Evolutionary conservation across 2,888 invertebrate genomes (phyloP), one percentile per base, ranked within the genome.

Genomic region (Apodemia zela): DNA sequence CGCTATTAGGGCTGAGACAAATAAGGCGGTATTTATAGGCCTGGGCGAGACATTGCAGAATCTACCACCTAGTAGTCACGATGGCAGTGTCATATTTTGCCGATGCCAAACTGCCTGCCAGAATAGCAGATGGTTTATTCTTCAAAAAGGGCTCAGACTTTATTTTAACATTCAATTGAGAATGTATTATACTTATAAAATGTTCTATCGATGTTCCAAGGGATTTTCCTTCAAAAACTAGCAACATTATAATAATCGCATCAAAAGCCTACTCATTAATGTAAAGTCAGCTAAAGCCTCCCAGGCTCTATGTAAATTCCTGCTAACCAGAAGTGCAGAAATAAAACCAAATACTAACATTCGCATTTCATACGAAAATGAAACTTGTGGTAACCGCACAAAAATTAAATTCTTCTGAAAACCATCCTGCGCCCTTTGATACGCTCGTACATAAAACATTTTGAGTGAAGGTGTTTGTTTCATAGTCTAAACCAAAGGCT

Each of bases 231-330:
- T 18, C n/a, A n/a, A 17, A 51, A 51, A 51, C 51, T 51, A 51
- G 18, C 18, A 4, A 42, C 60, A 60, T 60, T 42, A 60, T 18
- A 42, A 60, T 60, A 60, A 42, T 60, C 45, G 13, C 60, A 60
- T 25, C 21, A 60, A 7, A 60, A 45, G 18, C 51, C 51, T 51
- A 51, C 25, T 60, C 35, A 42, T 60, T 60, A 60, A 60, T 45
- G 38, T 47, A 60, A 60, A 60, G 21, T 21, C 60, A 54, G 25
- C 54, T 11, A 54, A 54, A 54, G 54, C 29, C 57, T 29, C 13
- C 25, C 57, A 57, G 29, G 57, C 29, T 57, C 57, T 57, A 57
- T 57, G 57, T 57, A 57, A 57, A 57, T 57, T 57, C 29, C 25
- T 57, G 29, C 57, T n/a, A 21, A 25, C 57, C 25, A 57, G n/a